These are phyloP conservation scores for Oscheius sp. DNA, from an alignment of 2,888 invertebrate species.

Conservation along the genomic window DNA sequence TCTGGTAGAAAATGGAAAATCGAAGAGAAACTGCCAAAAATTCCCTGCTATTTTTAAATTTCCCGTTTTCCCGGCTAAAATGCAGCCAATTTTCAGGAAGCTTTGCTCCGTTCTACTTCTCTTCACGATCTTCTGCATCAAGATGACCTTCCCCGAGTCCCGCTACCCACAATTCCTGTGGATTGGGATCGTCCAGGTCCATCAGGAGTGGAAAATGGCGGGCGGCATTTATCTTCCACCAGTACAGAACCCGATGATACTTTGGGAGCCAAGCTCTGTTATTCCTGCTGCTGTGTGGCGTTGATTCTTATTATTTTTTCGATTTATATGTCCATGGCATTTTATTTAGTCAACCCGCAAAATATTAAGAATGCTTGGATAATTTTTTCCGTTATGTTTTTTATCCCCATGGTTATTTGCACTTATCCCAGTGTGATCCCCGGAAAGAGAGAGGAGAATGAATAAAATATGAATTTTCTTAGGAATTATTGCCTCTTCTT, in stretches of 20 bases:
- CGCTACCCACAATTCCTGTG: slow-evolving; percentile 3
- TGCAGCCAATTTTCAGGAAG: slow-evolving; percentile 6
- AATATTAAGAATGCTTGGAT: slow-evolving; percentile 4
- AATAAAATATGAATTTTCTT: no score
- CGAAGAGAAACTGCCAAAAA: no score
- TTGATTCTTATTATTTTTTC: not conserved
- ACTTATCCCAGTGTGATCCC: slow-evolving; percentile 2
- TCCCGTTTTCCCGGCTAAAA: no score
- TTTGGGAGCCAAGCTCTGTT: not conserved
- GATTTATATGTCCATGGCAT: slow-evolving; percentile 5
- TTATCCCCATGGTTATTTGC: not conserved
- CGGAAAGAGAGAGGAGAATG: slow-evolving; percentile 5
- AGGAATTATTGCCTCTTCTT: no score
- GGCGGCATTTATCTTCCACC: not conserved
- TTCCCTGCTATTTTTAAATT: no score
- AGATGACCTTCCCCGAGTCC: not conserved
- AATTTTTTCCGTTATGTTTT: slow-evolving; percentile 11
- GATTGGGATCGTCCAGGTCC: slow-evolving; percentile 2
- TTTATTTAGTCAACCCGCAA: slow-evolving; percentile 8
- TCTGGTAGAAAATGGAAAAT: no score
- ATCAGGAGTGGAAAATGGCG: not conserved
- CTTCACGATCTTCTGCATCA: slow-evolving; percentile 24
- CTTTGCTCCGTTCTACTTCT: slow-evolving; percentile 17
- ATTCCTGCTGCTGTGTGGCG: not conserved
- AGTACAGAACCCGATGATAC: not conserved